Percentiles rank a stretch among this genome's conserved stretches.
phyloP scores from a whole-genome alignment of 2,888 invertebrate genomes.

The Prionchulus punctatus region DNA sequence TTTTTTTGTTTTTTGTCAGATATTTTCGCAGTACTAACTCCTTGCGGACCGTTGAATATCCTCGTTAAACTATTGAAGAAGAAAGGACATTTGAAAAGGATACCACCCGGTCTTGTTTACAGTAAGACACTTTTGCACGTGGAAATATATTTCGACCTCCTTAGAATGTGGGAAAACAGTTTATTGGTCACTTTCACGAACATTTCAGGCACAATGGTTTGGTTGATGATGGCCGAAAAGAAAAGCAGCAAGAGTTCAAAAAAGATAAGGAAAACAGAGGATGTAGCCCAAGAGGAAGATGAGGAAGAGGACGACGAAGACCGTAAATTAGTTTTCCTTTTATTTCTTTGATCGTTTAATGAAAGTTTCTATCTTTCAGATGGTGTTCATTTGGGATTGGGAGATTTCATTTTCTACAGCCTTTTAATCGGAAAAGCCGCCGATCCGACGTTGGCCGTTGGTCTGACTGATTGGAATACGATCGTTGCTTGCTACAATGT shows the following conservation, averaged over 20 bases:
- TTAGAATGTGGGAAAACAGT: background rate
- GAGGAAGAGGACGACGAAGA: background rate
- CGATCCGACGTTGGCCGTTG: conserved; percentile 49
- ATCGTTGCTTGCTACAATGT: conserved; percentile 94
- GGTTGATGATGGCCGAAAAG: background rate
- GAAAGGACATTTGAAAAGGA: conserved; percentile 76
- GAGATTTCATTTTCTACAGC: conserved; percentile 96
- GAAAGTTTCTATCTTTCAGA: background rate
- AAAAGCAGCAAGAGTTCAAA: too few relatives aligned
- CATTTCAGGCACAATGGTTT: too few relatives aligned
- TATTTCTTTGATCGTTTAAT: background rate
- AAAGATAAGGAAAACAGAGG: background rate
- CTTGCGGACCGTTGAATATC: conserved; percentile 75
- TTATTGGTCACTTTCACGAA: background rate
- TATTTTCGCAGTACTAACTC: conserved; percentile 81
- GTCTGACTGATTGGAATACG: conserved; percentile 96
- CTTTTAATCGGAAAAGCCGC: conserved; percentile 44
- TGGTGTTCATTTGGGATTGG: conserved; percentile 78
- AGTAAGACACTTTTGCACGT: too few relatives aligned
- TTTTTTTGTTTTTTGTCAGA: too few relatives aligned
- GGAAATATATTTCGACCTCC: too few relatives aligned
- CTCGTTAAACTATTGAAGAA: conserved; percentile 93
- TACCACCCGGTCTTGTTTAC: conserved; percentile 80
- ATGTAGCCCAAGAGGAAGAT: background rate
- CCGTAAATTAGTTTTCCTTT: background rate